phyloP scores from a whole-genome alignment of 2,888 invertebrate species.

The Calameuta pallipes region DNA sequence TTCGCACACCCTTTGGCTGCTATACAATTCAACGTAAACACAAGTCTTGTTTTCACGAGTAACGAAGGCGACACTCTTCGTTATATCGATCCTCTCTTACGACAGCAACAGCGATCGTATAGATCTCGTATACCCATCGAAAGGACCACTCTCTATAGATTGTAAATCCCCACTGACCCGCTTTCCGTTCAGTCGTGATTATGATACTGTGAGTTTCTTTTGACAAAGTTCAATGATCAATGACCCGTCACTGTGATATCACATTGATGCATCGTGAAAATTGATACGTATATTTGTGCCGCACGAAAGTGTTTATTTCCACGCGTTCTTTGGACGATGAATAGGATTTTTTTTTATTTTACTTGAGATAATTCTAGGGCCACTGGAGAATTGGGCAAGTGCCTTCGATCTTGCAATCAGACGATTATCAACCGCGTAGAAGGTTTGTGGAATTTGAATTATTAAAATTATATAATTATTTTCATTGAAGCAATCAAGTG shows the following conservation, averaged over 20 bases:
- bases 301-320: background rate
- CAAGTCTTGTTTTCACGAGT: background rate
- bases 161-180: background rate
- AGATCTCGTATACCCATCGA: background rate
- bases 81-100: background rate
- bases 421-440: background rate
- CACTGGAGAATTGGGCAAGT: background rate
- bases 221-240: background rate
- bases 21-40: background rate
- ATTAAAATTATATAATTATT: background rate
- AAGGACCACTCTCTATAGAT: background rate
- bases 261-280: background rate
- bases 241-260: background rate
- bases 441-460: background rate
- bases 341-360: background rate
- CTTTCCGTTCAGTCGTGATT: background rate
- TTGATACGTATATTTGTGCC: background rate
- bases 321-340: background rate
- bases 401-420: background rate
- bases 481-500: background rate
- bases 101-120: background rate
- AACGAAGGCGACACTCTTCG: background rate
- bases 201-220: background rate
- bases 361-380: background rate
- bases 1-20: constrained; percentile 12